phyloP scores from a whole-genome alignment of 1,140 invertebrate genomes.

The Drosophila dunni region DNA sequence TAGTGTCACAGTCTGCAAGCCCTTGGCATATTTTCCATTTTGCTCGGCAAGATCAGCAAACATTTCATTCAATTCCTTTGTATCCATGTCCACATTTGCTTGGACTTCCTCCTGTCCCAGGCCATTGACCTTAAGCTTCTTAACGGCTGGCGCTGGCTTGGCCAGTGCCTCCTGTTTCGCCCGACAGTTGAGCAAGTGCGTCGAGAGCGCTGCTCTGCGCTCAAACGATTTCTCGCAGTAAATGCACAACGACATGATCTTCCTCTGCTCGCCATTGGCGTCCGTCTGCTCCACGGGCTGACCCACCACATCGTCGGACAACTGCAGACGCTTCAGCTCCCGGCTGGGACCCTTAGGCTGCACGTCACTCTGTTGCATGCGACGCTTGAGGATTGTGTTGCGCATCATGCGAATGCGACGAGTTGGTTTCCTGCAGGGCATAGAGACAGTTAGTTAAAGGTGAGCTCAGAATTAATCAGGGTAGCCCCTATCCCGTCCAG shows the following conservation, averaged over 20 bases:
- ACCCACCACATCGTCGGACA: constrained; percentile 67
- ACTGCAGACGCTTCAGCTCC: constrained; percentile 72
- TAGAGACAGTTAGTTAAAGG: background rate
- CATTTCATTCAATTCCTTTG: constrained; percentile 55
- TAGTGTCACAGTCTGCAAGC: constrained; percentile 68
- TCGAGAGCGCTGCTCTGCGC: constrained; percentile 87
- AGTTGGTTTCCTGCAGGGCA: constrained; percentile 67
- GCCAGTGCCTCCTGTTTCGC: constrained; percentile 71
- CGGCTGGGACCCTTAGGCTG: constrained; percentile 73
- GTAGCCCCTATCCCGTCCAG: too few species aligned
- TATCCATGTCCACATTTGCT: constrained; percentile 32
- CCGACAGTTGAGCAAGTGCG: constrained; percentile 87
- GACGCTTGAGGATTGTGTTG: constrained; percentile 73
- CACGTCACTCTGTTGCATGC: constrained; percentile 71
- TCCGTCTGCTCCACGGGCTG: constrained; percentile 43
- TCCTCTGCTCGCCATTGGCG: constrained; percentile 54
- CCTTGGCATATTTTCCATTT: constrained; percentile 49
- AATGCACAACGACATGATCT: constrained; percentile 85
- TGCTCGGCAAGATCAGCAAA: constrained; percentile 64
- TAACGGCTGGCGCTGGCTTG: constrained; percentile 59
- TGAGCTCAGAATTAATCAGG: too few species aligned
- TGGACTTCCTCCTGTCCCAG: background rate
- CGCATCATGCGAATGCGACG: constrained; percentile 80
- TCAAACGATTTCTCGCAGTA: constrained; percentile 89
- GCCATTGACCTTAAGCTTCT: constrained; percentile 54